These are phyloP conservation scores for Hololepta plana DNA, from an alignment of 2,888 invertebrate species.

Conservation along the genomic window DNA sequence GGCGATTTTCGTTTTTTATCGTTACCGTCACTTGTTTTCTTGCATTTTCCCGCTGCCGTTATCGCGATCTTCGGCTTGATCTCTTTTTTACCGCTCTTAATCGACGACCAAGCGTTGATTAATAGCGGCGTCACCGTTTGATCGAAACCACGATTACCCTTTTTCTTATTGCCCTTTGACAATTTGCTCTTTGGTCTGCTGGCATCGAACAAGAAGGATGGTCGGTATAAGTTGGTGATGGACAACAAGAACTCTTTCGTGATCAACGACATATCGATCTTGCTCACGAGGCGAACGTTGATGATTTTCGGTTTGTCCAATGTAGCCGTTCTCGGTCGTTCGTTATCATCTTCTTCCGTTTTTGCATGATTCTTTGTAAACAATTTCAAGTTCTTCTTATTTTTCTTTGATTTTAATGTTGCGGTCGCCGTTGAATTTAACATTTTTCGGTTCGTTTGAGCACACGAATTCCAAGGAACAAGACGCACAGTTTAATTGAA, in stretches of 20 bases:
- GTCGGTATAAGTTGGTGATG: conserved; percentile 24
- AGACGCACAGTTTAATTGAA: too few relatives aligned
- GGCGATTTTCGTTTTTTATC: too few relatives aligned
- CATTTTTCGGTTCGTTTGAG: too few relatives aligned
- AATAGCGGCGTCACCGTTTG: conserved; percentile 6
- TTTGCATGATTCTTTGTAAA: conserved; percentile 2
- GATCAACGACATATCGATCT: conserved; percentile 37
- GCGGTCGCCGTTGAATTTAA: too few relatives aligned
- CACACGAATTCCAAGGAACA: too few relatives aligned
- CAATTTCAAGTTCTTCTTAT: too few relatives aligned
- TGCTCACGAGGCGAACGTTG: conserved; percentile 30
- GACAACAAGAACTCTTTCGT: conserved; percentile 33
- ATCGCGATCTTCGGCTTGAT: conserved; percentile 11
- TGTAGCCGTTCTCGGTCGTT: conserved; percentile 36
- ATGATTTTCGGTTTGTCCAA: conserved; percentile 34
- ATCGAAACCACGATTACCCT: too few relatives aligned
- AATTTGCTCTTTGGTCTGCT: conserved; percentile 1
- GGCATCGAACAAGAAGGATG: too few relatives aligned
- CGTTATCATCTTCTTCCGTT: conserved; percentile 12
- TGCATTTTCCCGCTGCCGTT: neutral
- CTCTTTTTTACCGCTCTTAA: neutral
- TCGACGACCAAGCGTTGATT: conserved; percentile 13
- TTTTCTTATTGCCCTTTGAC: too few relatives aligned
- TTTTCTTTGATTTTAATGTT: too few relatives aligned
- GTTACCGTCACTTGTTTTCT: neutral